Base-by-base conservation (phyloP, 2,888 invertebrate species). In the Tachina fera region DNA sequence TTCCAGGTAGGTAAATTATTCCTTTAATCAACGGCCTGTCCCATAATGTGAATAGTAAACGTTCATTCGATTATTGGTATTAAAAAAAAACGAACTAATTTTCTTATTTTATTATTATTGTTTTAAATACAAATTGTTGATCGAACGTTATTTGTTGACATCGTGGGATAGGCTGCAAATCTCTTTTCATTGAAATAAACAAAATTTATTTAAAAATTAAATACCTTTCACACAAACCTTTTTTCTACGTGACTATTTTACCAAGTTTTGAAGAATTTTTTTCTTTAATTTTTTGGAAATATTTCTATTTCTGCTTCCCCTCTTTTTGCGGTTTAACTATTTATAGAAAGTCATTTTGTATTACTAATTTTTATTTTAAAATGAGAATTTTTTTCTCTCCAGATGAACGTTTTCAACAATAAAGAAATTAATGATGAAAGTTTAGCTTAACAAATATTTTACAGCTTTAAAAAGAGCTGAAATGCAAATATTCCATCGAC, bases 1-100 rank as follows among this genome's bases (percentile, higher is more conserved):
- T 61, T 68, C 6, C 31, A 81, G 81, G 80, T 81, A 81, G 41
- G 83, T 72, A 61, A 39, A 53, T 19, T 10, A 16, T 49, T 67
- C 31, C 1, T 14, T 1, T 11, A 19, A 51, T 45, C 1, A 70
- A 41, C 8, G 41, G 9, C 31, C 6, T 31, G 31, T 31, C 31
- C 31, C 31, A 0, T 1, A 5, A 60, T 49, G 14, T 13, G 6
- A 6, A 49, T 6, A n/a, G 6, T 1, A 49, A 49, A 49, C 14
- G 5, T 49, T 49, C 5, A 6, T 31, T 31, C 31, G 31, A 31
- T 31, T 31, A 31, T 31, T 31, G 31, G 0, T 31, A 31, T 5
- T 31, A 6, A 31, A 31, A 31, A 31, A 5, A 31, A 31, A 31
- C n/a, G n/a, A 31, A 31, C 31, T 6, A 31, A 31, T 31, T 31